Evolutionary conservation across 1,140 invertebrate species (phyloP).

Genomic region (Caerostris darwini): DNA sequence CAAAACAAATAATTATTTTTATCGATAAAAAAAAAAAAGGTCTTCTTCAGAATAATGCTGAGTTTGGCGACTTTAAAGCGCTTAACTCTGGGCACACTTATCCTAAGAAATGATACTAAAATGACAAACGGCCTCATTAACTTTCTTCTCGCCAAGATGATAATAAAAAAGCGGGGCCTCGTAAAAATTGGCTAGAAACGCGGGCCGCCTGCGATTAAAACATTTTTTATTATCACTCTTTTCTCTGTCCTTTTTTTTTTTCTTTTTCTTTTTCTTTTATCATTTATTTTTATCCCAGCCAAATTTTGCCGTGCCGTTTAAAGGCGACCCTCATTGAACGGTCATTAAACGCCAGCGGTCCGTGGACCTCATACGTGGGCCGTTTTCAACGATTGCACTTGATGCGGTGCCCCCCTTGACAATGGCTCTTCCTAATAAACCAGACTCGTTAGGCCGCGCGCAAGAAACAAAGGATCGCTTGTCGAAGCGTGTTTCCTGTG

Average conservation of each 20-base stretch:
- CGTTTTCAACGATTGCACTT: conserved; percentile 24
- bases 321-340: conserved; percentile 35
- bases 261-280: not conserved
- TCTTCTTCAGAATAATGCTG: not conserved
- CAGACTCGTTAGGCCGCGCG: not conserved
- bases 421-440: conserved; percentile 20
- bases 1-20: too few species aligned
- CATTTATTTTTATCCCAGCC: not conserved
- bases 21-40: too few species aligned
- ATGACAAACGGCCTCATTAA: conserved; percentile 68
- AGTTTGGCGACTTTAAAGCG: conserved; percentile 33
- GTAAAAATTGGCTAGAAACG: conserved; percentile 60
- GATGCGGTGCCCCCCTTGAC: not conserved
- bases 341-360: conserved; percentile 50
- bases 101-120: conserved; percentile 52
- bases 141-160: conserved; percentile 35
- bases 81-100: conserved; percentile 18
- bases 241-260: not conserved
- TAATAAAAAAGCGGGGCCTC: conserved; percentile 58
- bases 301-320: conserved; percentile 44
- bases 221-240: conserved; percentile 33
- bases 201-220: conserved; percentile 44
- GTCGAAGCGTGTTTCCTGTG: conserved; percentile 2
- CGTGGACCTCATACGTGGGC: conserved; percentile 51
- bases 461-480: conserved; percentile 28